These are phyloP conservation scores for Delia radicum DNA, from an alignment of 1,140 invertebrate species.

Conservation along the genomic window DNA sequence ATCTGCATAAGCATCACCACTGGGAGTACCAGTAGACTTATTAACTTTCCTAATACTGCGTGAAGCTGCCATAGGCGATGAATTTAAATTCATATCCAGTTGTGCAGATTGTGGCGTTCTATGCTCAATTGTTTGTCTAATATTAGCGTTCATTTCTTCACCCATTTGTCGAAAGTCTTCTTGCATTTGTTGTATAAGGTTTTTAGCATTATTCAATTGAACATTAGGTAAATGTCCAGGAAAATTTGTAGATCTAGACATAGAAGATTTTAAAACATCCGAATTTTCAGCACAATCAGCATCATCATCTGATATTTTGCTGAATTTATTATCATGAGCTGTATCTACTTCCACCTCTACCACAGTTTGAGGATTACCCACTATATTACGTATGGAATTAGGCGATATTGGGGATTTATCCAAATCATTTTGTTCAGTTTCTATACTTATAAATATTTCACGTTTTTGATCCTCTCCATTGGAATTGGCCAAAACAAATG, in stretches of 20 bases:
- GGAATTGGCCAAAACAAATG: not conserved
- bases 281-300: not conserved
- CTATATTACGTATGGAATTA: constrained; percentile 45
- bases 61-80: not conserved
- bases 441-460: constrained; percentile 54
- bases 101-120: not conserved
- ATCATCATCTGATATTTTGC: constrained; percentile 49
- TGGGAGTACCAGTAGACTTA: constrained; percentile 5
- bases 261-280: too few species aligned
- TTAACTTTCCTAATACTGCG: not conserved
- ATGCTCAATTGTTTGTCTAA: constrained; percentile 33
- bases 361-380: constrained; percentile 44
- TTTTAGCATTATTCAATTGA: constrained; percentile 50
- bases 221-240: constrained; percentile 39
- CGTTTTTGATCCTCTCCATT: constrained; percentile 41
- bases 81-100: not conserved
- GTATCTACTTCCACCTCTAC: constrained; percentile 49
- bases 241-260: not conserved
- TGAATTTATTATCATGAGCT: constrained; percentile 44
- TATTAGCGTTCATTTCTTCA: constrained; percentile 35
- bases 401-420: constrained; percentile 47
- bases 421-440: constrained; percentile 47
- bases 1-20: constrained; percentile 35
- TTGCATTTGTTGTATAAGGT: constrained; percentile 46
- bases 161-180: constrained; percentile 44